A percentile compares a stretch with the other conserved stretches of the same genome.
Conservation (phyloP, 1,140 invertebrate species). For the Drosophila mojavensis region DNA sequence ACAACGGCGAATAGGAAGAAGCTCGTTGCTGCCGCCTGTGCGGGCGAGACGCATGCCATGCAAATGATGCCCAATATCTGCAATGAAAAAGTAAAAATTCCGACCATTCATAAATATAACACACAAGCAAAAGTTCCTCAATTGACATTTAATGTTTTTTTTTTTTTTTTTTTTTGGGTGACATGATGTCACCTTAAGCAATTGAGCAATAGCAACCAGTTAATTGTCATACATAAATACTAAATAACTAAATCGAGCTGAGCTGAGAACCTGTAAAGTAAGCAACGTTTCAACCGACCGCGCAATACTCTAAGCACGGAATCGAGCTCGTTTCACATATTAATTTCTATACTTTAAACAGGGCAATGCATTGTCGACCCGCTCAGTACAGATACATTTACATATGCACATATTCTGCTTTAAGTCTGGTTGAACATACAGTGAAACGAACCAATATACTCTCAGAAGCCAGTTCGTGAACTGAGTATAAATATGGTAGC, state of each 20-base stretch:
- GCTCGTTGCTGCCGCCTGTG: constrained; percentile 86
- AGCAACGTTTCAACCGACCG: not conserved
- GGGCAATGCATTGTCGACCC: too few relatives aligned
- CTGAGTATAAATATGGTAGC: constrained; percentile 1
- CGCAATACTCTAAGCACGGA: not conserved
- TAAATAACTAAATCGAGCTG: not conserved
- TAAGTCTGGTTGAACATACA: too few relatives aligned
- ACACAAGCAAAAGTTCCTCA: constrained; percentile 19
- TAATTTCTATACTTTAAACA: too few relatives aligned
- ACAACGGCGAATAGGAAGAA: constrained; percentile 94
- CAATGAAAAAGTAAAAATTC: not conserved
- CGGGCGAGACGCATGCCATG: constrained; percentile 90
- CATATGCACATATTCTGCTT: too few relatives aligned
- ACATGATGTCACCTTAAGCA: constrained; percentile 45
- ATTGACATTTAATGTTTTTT: constrained; percentile 27
- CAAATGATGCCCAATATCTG: constrained; percentile 93
- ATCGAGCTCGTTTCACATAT: too few relatives aligned
- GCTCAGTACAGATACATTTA: too few relatives aligned
- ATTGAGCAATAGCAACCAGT: constrained; percentile 27
- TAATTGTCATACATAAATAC: constrained; percentile 24
- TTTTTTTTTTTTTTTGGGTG: not conserved
- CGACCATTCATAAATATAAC: constrained; percentile 2
- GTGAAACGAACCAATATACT: too few relatives aligned
- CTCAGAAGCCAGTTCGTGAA: not conserved
- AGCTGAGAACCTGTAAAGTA: constrained; percentile 1